phyloP scores from a whole-genome alignment of 2,113 vertebrate species.

The Hydrochoerus hydrochaeris region DNA sequence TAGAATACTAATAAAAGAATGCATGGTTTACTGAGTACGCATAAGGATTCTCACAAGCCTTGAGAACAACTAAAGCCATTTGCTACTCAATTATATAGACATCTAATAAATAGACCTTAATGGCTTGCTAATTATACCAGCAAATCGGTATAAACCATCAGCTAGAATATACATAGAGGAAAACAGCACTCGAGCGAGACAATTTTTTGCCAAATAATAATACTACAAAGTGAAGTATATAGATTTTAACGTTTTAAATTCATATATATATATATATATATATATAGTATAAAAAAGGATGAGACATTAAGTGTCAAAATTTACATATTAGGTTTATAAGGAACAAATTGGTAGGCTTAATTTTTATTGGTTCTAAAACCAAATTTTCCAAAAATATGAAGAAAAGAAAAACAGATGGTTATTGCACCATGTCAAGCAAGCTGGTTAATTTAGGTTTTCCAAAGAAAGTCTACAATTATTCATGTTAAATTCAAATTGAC shows the following conservation, averaged over 20 bases:
- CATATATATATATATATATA: not conserved
- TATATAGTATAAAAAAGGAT: not conserved
- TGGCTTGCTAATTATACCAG: constrained; percentile 57
- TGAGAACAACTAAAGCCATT: not conserved
- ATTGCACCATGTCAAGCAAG: not conserved
- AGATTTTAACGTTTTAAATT: not conserved
- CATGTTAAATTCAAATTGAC: not conserved
- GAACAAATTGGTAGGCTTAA: not conserved
- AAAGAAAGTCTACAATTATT: not conserved
- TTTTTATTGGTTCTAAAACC: not conserved
- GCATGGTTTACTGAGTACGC: constrained; percentile 1
- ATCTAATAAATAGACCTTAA: constrained; percentile 61
- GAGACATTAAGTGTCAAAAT: constrained; percentile 3
- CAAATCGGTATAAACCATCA: constrained; percentile 45
- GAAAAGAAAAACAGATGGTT: not conserved
- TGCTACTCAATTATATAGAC: constrained; percentile 56
- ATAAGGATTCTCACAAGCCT: constrained; percentile 38
- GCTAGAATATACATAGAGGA: constrained; percentile 26
- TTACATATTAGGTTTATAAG: not conserved
- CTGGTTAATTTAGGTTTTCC: not conserved
- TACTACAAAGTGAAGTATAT: constrained; percentile 3
- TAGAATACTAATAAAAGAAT: not conserved
- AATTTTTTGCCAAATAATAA: not conserved
- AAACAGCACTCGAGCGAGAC: not conserved
- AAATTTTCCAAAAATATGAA: not conserved